Evolutionary conservation across 2,888 invertebrate species (phyloP).

Genomic region (Scrobipalpa atriplicella): DNA sequence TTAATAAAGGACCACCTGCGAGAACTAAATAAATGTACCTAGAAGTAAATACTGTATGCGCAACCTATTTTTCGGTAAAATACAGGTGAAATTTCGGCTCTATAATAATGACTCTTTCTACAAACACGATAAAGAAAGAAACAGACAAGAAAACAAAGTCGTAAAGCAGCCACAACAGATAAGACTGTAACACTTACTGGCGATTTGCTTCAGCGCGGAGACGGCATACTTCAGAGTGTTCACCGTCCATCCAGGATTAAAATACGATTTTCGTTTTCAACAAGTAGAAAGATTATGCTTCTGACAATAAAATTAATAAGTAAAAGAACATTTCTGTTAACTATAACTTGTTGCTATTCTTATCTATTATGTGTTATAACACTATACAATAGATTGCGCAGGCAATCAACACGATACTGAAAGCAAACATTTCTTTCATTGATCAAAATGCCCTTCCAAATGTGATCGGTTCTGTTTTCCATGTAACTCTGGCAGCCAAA

Average conservation of each 20-base stretch:
- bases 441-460: background rate
- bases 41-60: too few relatives aligned
- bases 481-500: background rate
- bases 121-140: background rate
- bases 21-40: conserved; percentile 23
- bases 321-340: too few relatives aligned
- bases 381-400: too few relatives aligned
- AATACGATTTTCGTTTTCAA: conserved; percentile 24
- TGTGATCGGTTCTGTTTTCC: background rate
- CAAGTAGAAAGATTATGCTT: conserved; percentile 63
- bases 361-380: too few relatives aligned
- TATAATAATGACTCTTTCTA: background rate
- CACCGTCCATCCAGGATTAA: conserved; percentile 58
- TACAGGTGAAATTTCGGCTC: too few relatives aligned
- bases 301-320: too few relatives aligned
- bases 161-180: conserved; percentile 11
- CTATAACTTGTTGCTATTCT: too few relatives aligned
- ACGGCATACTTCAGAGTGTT: conserved; percentile 76
- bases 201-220: conserved; percentile 74
- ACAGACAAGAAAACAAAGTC: background rate
- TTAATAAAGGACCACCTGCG: too few relatives aligned
- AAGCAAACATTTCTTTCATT: too few relatives aligned
- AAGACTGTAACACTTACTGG: conserved; percentile 64
- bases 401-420: too few relatives aligned
- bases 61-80: too few relatives aligned